A percentile compares a stretch with the other conserved stretches of the same genome.
These are phyloP conservation scores for Drosophila tani DNA, from an alignment of 1,140 invertebrate genomes.

Conservation along the genomic window DNA sequence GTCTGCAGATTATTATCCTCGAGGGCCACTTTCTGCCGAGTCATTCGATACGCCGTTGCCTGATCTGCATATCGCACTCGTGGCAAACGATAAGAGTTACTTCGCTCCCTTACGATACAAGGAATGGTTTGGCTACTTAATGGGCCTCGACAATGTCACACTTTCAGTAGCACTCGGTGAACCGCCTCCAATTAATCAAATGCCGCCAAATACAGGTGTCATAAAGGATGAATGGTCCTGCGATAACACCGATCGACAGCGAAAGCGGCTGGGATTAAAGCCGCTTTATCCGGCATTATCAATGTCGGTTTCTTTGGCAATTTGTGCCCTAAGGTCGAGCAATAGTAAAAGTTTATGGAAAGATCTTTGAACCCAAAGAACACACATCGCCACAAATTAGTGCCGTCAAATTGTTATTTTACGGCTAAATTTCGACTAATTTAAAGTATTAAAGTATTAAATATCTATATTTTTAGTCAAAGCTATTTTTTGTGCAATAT, in stretches of 20 bases:
- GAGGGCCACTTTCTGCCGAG: constrained; percentile 13
- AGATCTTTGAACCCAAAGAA: neutral
- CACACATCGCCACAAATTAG: too few relatives aligned
- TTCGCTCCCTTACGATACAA: neutral
- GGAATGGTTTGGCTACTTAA: neutral
- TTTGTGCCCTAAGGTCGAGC: neutral
- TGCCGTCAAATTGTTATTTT: too few relatives aligned
- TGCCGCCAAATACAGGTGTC: constrained; percentile 6
- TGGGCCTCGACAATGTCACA: constrained; percentile 14
- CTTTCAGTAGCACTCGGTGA: constrained; percentile 14
- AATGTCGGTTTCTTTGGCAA: neutral
- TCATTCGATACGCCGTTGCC: constrained; percentile 6
- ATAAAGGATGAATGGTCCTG: constrained; percentile 20
- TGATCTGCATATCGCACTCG: constrained; percentile 38
- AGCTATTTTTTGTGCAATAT: too few relatives aligned
- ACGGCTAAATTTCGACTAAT: too few relatives aligned
- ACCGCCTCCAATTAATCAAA: constrained; percentile 18
- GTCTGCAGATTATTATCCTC: constrained; percentile 46
- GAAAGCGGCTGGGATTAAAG: constrained; percentile 15
- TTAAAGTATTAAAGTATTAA: too few relatives aligned
- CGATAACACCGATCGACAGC: neutral
- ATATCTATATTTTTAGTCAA: too few relatives aligned
- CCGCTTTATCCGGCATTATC: constrained; percentile 28
- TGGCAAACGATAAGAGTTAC: constrained; percentile 10
- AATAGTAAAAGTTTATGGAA: constrained; percentile 21